phyloP scores from a whole-genome alignment of 2,888 invertebrate genomes.

The Crossocerus cetratus region DNA sequence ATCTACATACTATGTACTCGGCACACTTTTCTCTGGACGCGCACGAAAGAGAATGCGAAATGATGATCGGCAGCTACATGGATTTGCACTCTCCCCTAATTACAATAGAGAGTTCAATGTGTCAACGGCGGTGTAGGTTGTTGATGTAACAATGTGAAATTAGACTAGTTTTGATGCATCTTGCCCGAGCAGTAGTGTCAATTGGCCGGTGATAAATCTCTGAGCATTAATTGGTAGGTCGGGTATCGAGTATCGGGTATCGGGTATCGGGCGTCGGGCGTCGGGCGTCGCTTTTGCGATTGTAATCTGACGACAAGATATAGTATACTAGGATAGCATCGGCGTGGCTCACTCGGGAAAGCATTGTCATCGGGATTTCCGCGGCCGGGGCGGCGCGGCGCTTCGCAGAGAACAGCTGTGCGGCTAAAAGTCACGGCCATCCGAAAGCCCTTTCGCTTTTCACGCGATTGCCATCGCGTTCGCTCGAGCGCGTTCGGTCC shows the following conservation, averaged over 20 bases:
- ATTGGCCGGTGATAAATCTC: background rate
- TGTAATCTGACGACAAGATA: background rate
- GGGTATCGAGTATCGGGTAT: too few relatives aligned
- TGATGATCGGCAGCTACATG: too few relatives aligned
- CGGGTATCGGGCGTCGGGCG: too few relatives aligned
- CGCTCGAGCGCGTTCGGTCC: conserved; percentile 18
- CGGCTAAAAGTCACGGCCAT: conserved; percentile 38
- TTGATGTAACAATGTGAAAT: too few relatives aligned
- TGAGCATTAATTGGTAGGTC: background rate
- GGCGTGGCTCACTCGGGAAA: conserved; percentile 5
- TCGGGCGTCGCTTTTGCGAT: background rate
- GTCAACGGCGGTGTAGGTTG: too few relatives aligned
- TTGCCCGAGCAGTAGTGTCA: background rate
- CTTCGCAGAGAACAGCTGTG: conserved; percentile 16
- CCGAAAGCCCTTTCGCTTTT: conserved; percentile 41
- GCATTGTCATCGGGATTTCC: conserved; percentile 25
- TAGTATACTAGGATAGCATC: background rate
- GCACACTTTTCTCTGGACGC: too few relatives aligned
- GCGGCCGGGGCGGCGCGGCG: too few relatives aligned
- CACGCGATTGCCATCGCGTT: conserved; percentile 18
- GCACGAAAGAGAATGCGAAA: too few relatives aligned
- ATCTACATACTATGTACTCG: too few relatives aligned
- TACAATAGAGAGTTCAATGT: too few relatives aligned
- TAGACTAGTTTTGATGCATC: too few relatives aligned
- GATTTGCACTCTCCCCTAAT: too few relatives aligned